Evolutionary conservation across 2,113 vertebrate species (phyloP), one percentile per base, ranked within the genome.

Genomic region (Phylloscopus whistleri): DNA sequence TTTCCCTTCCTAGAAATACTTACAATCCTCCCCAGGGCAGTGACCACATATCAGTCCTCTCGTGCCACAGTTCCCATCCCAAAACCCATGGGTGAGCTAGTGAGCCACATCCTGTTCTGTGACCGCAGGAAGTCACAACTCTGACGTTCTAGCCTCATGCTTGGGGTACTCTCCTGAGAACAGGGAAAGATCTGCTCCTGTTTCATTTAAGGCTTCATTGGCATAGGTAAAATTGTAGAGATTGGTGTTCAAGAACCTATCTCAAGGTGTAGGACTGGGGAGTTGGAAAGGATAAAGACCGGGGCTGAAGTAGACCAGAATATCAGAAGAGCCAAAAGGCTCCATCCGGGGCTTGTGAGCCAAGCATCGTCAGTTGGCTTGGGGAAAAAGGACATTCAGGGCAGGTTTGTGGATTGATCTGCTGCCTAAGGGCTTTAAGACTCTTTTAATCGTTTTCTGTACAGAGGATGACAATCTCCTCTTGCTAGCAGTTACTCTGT

Each of bases 121-220:
- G 35, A 27, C 44, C 5, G 4, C 31, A 58, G 60, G 27, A 17
- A 44, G 23, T 30, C 0, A 2, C 2, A 0, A 16, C 48, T 46
- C 20, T 62, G 56, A 28, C 62, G 77, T 73, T 18, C 48, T 19
- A 39, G 13, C 35, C 39, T 83, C 1, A 0, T 74, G 22, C 11
- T 60, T 81, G 31, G 46, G 31, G 8, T 82, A 17, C n/a, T 14
- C 26, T 67, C 9, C 30, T 74, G 23, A 55, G 13, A 33, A 58
- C 2, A 78, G 43, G 19, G 19, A 49, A 60, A 66, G n/a, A 48
- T 13, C 4, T 19, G 10, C 7, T 78, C 37, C 78, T 82, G 6
- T 33, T 70, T 70, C 16, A 15, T 51, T 70, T 70, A 58, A 75
- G 48, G 14, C 18, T 66, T 70, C 0, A 1, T 81, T 78, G 68